These are phyloP conservation scores for Drosophila subsilvestris DNA, from an alignment of 2,888 invertebrate genomes.

Conservation along the genomic window DNA sequence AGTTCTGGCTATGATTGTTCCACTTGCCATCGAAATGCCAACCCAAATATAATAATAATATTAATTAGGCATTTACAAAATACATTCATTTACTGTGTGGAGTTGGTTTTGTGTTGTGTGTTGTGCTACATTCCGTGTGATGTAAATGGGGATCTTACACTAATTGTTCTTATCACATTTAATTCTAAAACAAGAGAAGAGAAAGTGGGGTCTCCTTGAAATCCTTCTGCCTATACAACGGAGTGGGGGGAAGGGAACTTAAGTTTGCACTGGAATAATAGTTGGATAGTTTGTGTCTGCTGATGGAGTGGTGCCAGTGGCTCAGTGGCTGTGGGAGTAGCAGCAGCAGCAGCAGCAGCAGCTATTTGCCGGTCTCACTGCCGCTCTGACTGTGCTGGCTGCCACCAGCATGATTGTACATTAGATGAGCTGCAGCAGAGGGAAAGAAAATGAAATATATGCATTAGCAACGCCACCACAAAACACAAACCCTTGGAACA, in stretches of 20 bases:
- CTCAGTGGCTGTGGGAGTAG: background rate
- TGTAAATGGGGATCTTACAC: background rate
- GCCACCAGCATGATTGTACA: constrained; percentile 64
- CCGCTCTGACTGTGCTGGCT: constrained; percentile 68
- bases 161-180: background rate
- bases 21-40: too few species aligned
- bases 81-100: background rate
- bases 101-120: too few species aligned
- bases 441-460: background rate
- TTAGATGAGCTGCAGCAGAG: constrained; percentile 59
- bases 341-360: constrained; percentile 9
- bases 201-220: background rate
- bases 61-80: background rate
- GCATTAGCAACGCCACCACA: too few species aligned
- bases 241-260: background rate
- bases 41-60: background rate
- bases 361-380: constrained; percentile 63
- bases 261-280: constrained; percentile 41
- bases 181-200: background rate
- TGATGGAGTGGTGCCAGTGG: background rate
- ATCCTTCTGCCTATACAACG: constrained; percentile 7
- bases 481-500: too few species aligned
- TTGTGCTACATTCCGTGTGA: background rate
- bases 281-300: constrained; percentile 16
- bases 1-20: too few species aligned